Conservation (phyloP, 1,140 invertebrate genomes). For the Bactericera cockerelli region DNA sequence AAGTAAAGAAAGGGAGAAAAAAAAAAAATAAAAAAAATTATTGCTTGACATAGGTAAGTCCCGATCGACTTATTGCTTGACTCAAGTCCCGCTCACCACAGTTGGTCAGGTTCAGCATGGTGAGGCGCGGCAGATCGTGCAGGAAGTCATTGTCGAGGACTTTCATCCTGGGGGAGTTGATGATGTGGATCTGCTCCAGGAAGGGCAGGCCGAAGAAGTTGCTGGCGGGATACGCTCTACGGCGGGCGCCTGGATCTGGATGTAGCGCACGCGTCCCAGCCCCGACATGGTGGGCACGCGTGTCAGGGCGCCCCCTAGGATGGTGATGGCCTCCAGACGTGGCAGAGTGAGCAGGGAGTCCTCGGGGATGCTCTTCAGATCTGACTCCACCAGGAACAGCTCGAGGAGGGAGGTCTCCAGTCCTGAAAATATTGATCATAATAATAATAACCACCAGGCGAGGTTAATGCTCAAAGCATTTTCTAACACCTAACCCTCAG, state of each 20-base stretch:
- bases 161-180: conserved; percentile 44
- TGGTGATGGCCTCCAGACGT: conserved; percentile 62
- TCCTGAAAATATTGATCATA: no score
- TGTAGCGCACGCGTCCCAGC: conserved; percentile 25
- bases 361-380: conserved; percentile 53
- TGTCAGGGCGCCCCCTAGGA: conserved; percentile 55
- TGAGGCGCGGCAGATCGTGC: conserved; percentile 51
- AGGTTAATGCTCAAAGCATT: no score
- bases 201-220: conserved; percentile 54
- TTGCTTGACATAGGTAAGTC: no score
- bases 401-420: conserved; percentile 60
- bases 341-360: conserved; percentile 57
- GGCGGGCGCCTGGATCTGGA: conserved; percentile 41
- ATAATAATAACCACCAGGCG: no score
- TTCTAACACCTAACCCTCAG: no score
- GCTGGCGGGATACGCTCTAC: conserved; percentile 48
- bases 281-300: conserved; percentile 39
- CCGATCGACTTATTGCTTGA: no score
- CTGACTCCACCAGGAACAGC: conserved; percentile 67
- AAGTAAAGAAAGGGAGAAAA: no score
- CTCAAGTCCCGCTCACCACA: conserved; percentile 58
- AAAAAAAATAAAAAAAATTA: no score
- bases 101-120: conserved; percentile 54
- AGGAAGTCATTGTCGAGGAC: conserved; percentile 54
- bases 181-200: conserved; percentile 57